These are phyloP conservation scores for Gnatocerus cornutus DNA, from an alignment of 2,888 invertebrate genomes.

Conservation along the genomic window DNA sequence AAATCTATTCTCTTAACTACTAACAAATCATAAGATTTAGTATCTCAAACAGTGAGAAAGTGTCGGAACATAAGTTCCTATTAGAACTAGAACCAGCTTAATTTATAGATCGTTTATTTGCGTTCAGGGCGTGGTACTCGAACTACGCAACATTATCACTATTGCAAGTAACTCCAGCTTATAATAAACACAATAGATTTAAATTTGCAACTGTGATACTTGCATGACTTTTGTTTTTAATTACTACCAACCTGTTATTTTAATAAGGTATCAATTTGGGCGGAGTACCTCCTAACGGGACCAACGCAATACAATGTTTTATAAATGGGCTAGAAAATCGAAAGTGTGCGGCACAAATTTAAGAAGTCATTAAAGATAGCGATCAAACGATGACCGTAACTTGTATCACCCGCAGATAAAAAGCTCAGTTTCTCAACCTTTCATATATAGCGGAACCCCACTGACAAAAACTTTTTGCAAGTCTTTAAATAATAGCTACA, in stretches of 20 bases:
- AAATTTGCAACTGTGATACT: background rate
- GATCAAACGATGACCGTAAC: slow-evolving; percentile 24
- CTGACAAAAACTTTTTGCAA: slow-evolving; percentile 15
- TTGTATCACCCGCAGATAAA: slow-evolving; percentile 7
- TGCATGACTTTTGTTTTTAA: slow-evolving; percentile 10
- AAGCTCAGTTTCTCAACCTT: slow-evolving; percentile 7
- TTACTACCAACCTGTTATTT: slow-evolving; percentile 9
- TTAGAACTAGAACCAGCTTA: slow-evolving; percentile 4
- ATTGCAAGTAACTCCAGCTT: slow-evolving; percentile 16
- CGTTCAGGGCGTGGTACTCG: slow-evolving; percentile 12
- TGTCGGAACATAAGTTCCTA: slow-evolving; percentile 15
- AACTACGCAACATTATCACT: slow-evolving; percentile 13
- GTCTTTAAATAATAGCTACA: slow-evolving; percentile 10
- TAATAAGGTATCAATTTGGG: slow-evolving; percentile 7
- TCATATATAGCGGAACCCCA: slow-evolving; percentile 4
- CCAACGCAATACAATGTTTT: slow-evolving; percentile 1
- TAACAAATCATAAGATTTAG: slow-evolving; percentile 4
- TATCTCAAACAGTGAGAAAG: slow-evolving; percentile 8
- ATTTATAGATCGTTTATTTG: slow-evolving; percentile 10
- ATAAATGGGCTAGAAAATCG: slow-evolving; percentile 26
- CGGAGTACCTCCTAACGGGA: slow-evolving; percentile 11
- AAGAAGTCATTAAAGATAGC: slow-evolving; percentile 33
- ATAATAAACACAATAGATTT: slow-evolving; percentile 12
- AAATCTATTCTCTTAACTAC: slow-evolving; percentile 9
- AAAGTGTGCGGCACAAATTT: slow-evolving; percentile 27